Conservation (phyloP, 1,140 invertebrate species). For the Rhynchophorus ferrugineus region DNA sequence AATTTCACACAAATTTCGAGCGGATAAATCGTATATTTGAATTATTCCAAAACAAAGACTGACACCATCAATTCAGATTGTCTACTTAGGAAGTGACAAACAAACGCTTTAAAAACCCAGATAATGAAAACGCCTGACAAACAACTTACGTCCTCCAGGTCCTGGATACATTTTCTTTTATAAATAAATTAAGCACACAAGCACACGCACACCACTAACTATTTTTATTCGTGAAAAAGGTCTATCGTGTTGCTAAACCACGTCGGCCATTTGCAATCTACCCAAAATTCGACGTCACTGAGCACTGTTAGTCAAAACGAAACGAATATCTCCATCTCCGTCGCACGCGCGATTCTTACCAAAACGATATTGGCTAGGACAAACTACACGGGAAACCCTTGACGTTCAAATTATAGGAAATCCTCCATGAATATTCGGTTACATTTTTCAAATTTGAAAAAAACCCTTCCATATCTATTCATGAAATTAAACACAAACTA, state of each 20-base stretch:
- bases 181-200: slow-evolving; percentile 32
- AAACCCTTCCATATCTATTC: not conserved
- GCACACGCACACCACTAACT: slow-evolving; percentile 36
- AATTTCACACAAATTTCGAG: not conserved
- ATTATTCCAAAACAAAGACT: slow-evolving; percentile 24
- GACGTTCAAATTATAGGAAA: not conserved
- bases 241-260: slow-evolving; percentile 35
- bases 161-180: slow-evolving; percentile 36
- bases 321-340: not conserved
- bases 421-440: too few species aligned
- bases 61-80: slow-evolving; percentile 1
- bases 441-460: too few species aligned
- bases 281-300: not conserved
- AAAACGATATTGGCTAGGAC: not conserved
- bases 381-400: not conserved
- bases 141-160: slow-evolving; percentile 38
- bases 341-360: not conserved
- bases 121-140: not conserved
- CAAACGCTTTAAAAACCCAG: slow-evolving; percentile 1
- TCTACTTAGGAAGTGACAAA: slow-evolving; percentile 14
- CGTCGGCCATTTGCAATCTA: slow-evolving; percentile 39
- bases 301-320: not conserved
- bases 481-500: not conserved
- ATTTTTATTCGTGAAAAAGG: slow-evolving; percentile 31
- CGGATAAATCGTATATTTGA: not conserved